Evolutionary conservation across 2,888 invertebrate species (phyloP).

Genomic region (Synergus japonicus): DNA sequence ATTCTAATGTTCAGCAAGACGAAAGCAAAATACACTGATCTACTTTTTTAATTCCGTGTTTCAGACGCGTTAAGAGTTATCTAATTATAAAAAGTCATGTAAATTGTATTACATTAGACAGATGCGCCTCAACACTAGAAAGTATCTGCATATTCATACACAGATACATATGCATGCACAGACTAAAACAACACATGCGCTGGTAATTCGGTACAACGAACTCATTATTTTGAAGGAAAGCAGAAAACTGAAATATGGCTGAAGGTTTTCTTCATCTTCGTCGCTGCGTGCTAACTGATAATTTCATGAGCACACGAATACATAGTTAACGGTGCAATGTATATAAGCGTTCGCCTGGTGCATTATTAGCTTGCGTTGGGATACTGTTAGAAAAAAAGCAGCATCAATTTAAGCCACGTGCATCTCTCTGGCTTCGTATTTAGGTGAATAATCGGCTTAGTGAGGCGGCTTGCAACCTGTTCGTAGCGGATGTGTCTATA

Average conservation of each 20-base stretch:
- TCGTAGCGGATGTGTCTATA: slow-evolving; percentile 64
- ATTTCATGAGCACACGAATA: slow-evolving; percentile 25
- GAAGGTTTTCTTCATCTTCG: slow-evolving; percentile 23
- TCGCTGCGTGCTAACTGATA: slow-evolving; percentile 22
- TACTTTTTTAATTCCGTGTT: background rate
- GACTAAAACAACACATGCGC: background rate
- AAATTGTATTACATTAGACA: background rate
- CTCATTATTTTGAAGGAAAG: slow-evolving; percentile 25
- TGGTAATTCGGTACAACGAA: slow-evolving; percentile 25
- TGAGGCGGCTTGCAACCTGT: slow-evolving; percentile 67
- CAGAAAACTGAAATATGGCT: slow-evolving; percentile 23
- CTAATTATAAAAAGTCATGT: background rate
- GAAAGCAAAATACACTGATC: background rate
- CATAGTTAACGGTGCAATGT: slow-evolving; percentile 30
- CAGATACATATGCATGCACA: background rate
- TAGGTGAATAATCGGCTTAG: slow-evolving; percentile 77
- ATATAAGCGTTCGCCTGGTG: slow-evolving; percentile 13
- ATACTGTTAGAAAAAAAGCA: slow-evolving; percentile 53
- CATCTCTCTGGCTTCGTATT: slow-evolving; percentile 76
- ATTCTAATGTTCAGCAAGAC: background rate
- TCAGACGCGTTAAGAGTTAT: background rate
- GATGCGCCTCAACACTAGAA: background rate
- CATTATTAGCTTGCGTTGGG: slow-evolving; percentile 37
- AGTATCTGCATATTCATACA: background rate
- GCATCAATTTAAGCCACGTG: slow-evolving; percentile 75